Base-by-base conservation (phyloP, 1,140 invertebrate genomes). In the Heliconius hewitsoni region DNA sequence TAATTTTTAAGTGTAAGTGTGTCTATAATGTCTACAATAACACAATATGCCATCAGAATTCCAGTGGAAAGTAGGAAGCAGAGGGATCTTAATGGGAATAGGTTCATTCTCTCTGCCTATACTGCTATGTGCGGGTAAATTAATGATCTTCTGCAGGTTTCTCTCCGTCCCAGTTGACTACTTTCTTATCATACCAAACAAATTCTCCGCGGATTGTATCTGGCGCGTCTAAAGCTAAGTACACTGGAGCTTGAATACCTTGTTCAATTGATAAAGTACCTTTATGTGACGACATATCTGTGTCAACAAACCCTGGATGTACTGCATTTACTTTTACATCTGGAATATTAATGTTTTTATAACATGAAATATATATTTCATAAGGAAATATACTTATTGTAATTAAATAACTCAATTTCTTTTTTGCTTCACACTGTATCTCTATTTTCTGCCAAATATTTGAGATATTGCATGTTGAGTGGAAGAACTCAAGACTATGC, bases 201-300 rank as follows among this genome's bases (percentile, higher is more conserved):
- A 89, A 95, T 77, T 91, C 77, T 1, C 95, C 95, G 23, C 84
- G 85, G 0, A 95, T 84, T 16, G 90, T 82, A 71, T 93, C 88
- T 0, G 89, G 87, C 19, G 93, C 92, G 72, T 95, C 93, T 34
- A 95, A 76, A 11, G 95, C 94, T 6, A 95, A 76, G 77, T 83
- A 95, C 9, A 95, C 81, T 3, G 94, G 90, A 1, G 92, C 93
- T 0, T 72, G 76, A 0, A 94, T 91, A 8, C 97, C 97, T 39
- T 89, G 84, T 78, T 97, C 96, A 76, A 96, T 96, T 8, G 96
- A 96, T 13, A 97, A 90, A 0, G 86, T 89, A 6, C 97, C 97
- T 86, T 96, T 96, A 81, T 97, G 96, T 60, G 95, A 96, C 2
- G 95, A 95, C 97, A 98, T 97, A 83, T 97, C 97, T 3, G 97